phyloP scores from a whole-genome alignment of 2,888 invertebrate genomes.

The Cantharis rufa region DNA sequence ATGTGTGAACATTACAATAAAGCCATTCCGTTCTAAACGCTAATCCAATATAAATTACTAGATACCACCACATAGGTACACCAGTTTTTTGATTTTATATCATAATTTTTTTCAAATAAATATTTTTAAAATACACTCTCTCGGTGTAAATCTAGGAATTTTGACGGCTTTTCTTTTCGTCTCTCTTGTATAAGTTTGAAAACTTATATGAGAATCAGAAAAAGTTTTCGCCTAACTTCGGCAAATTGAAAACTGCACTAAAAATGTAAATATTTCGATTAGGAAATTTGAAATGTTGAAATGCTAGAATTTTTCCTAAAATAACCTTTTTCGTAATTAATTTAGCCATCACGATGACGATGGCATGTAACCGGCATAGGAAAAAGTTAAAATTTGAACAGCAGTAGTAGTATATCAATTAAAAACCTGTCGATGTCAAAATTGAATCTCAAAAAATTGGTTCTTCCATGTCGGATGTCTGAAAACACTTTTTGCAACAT shows the following conservation, averaged over 20 bases:
- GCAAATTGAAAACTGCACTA: slow-evolving; percentile 1
- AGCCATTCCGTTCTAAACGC: slow-evolving; percentile 1
- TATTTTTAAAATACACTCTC: not conserved
- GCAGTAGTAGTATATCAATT: not conserved
- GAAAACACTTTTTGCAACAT: not conserved
- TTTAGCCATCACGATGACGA: not conserved
- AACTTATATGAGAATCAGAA: slow-evolving; percentile 2
- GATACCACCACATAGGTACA: too few species aligned
- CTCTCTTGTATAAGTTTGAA: not conserved
- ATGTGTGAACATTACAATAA: slow-evolving; percentile 11
- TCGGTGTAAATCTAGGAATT: not conserved
- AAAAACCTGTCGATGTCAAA: not conserved
- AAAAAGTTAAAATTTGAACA: not conserved
- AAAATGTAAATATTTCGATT: slow-evolving; percentile 4
- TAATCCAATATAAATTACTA: not conserved
- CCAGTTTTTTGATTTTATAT: not conserved
- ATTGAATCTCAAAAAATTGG: not conserved
- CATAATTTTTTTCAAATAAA: not conserved
- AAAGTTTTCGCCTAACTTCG: slow-evolving; percentile 1
- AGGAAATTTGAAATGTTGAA: not conserved
- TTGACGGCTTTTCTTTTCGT: not conserved
- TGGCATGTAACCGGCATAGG: not conserved
- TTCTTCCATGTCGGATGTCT: not conserved
- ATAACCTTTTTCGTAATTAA: not conserved
- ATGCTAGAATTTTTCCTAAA: not conserved